Evolutionary conservation across 2,797 vertebrate species (phyloP).

Genomic region (Yasuhikotakia modesta): DNA sequence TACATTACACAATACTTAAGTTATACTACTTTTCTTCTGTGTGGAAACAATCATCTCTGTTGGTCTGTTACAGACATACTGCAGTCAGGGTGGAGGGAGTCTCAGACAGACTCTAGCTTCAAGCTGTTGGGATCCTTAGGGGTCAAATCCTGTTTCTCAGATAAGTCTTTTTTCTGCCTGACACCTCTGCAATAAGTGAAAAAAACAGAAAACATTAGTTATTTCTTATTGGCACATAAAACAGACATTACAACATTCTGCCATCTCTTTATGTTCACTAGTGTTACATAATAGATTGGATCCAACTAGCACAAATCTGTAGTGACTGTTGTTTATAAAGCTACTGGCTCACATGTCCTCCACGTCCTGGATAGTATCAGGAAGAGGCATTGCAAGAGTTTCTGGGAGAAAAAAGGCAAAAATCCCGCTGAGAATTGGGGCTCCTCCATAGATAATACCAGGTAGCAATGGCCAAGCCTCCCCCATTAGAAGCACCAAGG

Average conservation of each 20-base stretch:
- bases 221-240: not conserved
- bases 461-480: constrained; percentile 76
- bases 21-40: not conserved
- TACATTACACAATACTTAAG: not conserved
- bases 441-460: constrained; percentile 79
- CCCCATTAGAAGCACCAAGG: constrained; percentile 75
- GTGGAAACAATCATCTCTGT: not conserved
- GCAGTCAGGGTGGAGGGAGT: not conserved
- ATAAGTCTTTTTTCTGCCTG: constrained; percentile 56
- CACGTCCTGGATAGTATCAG: constrained; percentile 84
- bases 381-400: constrained; percentile 76
- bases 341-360: constrained; percentile 76
- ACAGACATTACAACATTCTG: not conserved
- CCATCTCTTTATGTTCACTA: not conserved
- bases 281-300: not conserved
- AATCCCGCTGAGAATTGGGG: constrained; percentile 78
- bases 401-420: constrained; percentile 80
- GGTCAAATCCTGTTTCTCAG: constrained; percentile 61
- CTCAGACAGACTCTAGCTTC: constrained; percentile 66
- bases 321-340: not conserved
- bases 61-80: not conserved
- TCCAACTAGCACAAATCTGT: constrained; percentile 10
- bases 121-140: constrained; percentile 60
- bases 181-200: constrained; percentile 54
- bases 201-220: constrained; percentile 3